Conservation (phyloP, 2,113 vertebrate species). For the Petrocephalus zakoni region DNA sequence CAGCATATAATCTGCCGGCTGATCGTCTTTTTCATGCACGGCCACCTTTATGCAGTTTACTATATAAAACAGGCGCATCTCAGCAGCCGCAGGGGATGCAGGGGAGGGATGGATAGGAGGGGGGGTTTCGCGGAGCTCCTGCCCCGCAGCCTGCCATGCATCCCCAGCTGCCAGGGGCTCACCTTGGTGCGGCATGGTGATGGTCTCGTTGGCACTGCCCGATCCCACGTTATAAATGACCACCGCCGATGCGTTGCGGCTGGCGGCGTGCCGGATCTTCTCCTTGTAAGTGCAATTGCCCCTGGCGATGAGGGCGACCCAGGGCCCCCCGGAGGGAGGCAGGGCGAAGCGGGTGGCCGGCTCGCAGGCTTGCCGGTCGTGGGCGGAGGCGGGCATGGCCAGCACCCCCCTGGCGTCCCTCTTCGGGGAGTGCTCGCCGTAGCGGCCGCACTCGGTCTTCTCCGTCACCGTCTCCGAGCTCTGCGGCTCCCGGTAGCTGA, state of each 20-base stretch:
- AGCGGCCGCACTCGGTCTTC: constrained; percentile 91
- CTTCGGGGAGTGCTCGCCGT: constrained; percentile 93
- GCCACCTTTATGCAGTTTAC: background rate
- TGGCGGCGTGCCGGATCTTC: constrained; percentile 82
- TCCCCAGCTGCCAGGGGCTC: constrained; percentile 39
- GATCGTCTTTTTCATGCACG: background rate
- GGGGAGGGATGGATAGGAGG: background rate
- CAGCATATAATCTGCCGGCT: background rate
- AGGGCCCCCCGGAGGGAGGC: constrained; percentile 58
- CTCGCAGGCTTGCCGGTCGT: constrained; percentile 81
- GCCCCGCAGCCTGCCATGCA: background rate
- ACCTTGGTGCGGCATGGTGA: constrained; percentile 92
- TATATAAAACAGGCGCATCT: background rate
- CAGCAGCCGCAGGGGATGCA: background rate
- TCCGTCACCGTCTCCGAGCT: constrained; percentile 72
- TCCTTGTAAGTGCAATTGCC: constrained; percentile 86
- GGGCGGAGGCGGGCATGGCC: constrained; percentile 60
- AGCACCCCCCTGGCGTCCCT: constrained; percentile 82
- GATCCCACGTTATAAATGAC: constrained; percentile 88
- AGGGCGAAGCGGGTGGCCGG: constrained; percentile 70
- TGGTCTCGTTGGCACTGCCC: constrained; percentile 80
- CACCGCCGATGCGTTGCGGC: constrained; percentile 86
- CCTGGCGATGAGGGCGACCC: constrained; percentile 85
- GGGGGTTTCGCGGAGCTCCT: background rate
- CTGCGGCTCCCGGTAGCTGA: constrained; percentile 82